Percentiles rank a stretch among this genome's conserved stretches.
Evolutionary conservation across 2,113 vertebrate species (phyloP).

Genomic region (Aptenodytes forsteri): DNA sequence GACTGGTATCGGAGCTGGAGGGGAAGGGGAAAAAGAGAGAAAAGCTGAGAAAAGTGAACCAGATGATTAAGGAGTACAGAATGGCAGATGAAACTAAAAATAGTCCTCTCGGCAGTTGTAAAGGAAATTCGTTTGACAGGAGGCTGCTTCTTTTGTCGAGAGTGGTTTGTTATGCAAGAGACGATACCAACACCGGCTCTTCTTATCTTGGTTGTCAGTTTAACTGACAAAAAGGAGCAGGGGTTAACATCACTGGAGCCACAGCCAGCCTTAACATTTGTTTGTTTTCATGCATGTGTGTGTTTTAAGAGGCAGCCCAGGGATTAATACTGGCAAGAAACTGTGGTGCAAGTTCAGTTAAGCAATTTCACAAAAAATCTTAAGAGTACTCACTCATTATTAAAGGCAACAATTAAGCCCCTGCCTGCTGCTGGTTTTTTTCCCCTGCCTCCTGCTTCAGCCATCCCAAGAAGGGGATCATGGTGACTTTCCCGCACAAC

Average conservation of each 20-base stretch:
- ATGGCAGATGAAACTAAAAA: conserved; percentile 67
- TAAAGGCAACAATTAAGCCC: not conserved
- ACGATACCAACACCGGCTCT: conserved; percentile 57
- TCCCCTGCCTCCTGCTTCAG: not conserved
- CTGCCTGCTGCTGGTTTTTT: not conserved
- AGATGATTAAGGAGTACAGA: conserved; percentile 50
- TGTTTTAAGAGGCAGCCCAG: conserved; percentile 6
- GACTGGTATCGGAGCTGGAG: not conserved
- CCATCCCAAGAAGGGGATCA: not conserved
- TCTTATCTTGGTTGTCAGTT: conserved; percentile 73
- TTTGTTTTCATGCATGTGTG: conserved; percentile 22
- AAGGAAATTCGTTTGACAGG: conserved; percentile 75
- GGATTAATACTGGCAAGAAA: conserved; percentile 19
- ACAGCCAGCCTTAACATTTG: conserved; percentile 11
- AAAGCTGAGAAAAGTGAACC: not conserved
- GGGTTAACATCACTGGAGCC: conserved; percentile 53
- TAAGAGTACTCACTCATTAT: not conserved
- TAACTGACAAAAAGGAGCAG: conserved; percentile 70
- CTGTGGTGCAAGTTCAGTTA: conserved; percentile 5
- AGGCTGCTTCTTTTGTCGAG: conserved; percentile 68
- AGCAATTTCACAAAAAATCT: conserved; percentile 24
- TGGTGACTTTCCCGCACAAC: not conserved
- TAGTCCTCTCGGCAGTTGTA: conserved; percentile 61
- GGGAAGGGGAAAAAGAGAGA: not conserved
- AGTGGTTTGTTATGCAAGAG: conserved; percentile 73